These are phyloP conservation scores for Xanthia togata DNA, from an alignment of 2,888 invertebrate genomes.

Conservation along the genomic window DNA sequence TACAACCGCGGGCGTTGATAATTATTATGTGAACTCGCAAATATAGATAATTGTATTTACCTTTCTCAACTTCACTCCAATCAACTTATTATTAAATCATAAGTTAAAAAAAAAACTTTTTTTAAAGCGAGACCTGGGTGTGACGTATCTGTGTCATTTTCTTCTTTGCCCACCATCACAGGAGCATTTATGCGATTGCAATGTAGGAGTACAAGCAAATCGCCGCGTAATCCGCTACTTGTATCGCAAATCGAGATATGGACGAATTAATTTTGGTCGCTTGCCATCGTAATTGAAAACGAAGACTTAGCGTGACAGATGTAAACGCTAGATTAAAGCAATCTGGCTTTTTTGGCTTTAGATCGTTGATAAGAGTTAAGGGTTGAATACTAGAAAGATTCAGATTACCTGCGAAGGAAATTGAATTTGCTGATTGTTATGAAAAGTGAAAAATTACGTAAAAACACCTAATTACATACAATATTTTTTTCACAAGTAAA, in stretches of 20 bases:
- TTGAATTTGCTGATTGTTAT: constrained; percentile 24
- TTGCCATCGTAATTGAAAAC: constrained; percentile 85
- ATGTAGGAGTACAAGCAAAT: constrained; percentile 82
- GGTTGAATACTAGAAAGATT: constrained; percentile 18
- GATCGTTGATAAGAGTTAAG: constrained; percentile 50
- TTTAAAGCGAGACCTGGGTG: no score
- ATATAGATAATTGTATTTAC: neutral
- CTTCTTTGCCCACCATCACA: constrained; percentile 75
- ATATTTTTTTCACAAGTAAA: neutral
- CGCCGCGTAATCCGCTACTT: constrained; percentile 86
- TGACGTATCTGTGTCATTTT: constrained; percentile 57
- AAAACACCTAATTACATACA: neutral
- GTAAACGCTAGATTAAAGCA: constrained; percentile 72
- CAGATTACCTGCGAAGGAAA: constrained; percentile 24
- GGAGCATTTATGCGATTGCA: constrained; percentile 82
- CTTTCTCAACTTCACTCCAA: neutral
- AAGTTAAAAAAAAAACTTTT: no score
- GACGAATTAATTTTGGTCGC: constrained; percentile 86
- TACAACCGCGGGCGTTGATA: neutral
- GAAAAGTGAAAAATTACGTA: neutral
- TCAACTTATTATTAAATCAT: no score
- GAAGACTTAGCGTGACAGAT: constrained; percentile 81
- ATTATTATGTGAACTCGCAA: neutral
- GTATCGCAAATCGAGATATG: constrained; percentile 85
- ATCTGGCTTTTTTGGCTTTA: constrained; percentile 64